Evolutionary conservation across 2,113 vertebrate genomes (phyloP).

Genomic region (Cervus canadensis): DNA sequence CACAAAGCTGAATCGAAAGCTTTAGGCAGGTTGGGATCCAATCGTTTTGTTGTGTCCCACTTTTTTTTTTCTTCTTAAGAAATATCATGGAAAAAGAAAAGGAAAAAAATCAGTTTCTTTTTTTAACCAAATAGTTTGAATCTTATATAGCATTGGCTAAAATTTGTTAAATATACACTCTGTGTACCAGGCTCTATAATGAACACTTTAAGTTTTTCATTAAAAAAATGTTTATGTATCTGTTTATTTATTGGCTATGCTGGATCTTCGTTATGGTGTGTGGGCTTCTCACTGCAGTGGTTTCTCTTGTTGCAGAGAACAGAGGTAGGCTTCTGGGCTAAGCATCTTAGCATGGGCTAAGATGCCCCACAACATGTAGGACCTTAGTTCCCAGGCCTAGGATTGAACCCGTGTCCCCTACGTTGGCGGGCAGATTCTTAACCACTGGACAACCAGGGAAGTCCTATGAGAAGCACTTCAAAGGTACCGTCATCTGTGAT

Average conservation of each 20-base stretch:
- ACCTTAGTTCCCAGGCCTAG: not conserved
- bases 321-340: not conserved
- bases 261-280: not conserved
- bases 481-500: not conserved
- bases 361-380: not conserved
- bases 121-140: not conserved
- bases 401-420: not conserved
- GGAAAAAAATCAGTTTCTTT: not conserved
- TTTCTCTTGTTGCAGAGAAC: not conserved
- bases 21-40: not conserved
- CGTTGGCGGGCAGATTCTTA: not conserved
- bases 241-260: not conserved
- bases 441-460: not conserved
- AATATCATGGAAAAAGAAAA: not conserved
- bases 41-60: not conserved
- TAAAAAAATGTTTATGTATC: not conserved
- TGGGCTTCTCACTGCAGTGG: not conserved
- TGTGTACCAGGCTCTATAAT: not conserved
- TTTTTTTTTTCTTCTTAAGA: not conserved
- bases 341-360: not conserved
- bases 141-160: not conserved
- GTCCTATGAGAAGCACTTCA: too few species aligned
- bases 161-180: not conserved
- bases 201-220: not conserved
- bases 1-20: not conserved